Percentiles rank a stretch among this genome's conserved stretches.
Evolutionary conservation across 2,888 invertebrate genomes (phyloP).

Genomic region (Antheraea yamamai): DNA sequence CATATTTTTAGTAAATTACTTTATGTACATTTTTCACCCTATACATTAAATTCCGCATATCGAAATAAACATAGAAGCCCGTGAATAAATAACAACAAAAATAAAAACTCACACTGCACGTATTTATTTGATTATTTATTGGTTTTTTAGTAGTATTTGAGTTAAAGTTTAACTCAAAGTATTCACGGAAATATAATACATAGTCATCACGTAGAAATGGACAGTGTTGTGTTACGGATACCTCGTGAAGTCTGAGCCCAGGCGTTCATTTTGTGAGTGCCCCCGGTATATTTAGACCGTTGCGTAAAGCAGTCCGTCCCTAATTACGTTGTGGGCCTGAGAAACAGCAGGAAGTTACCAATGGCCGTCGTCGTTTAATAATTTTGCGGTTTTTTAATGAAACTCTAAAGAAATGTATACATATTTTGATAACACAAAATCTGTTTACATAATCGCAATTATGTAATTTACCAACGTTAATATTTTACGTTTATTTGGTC

Average conservation of each 20-base stretch:
- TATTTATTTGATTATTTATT: too few species aligned
- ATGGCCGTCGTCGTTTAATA: slow-evolving; percentile 10
- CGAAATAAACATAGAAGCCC: too few species aligned
- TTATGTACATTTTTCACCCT: too few species aligned
- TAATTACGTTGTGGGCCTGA: slow-evolving; percentile 70
- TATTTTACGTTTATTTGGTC: background rate
- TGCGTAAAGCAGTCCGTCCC: slow-evolving; percentile 68
- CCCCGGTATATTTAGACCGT: slow-evolving; percentile 65
- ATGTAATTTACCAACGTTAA: background rate
- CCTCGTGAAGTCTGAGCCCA: slow-evolving; percentile 6
- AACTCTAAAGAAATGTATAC: background rate
- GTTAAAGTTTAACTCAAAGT: too few species aligned
- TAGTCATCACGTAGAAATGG: background rate
- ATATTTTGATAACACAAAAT: background rate
- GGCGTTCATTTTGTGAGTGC: slow-evolving; percentile 50
- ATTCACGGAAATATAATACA: background rate
- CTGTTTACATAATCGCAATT: background rate
- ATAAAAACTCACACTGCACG: too few species aligned
- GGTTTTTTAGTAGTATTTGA: too few species aligned
- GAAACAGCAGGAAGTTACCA: slow-evolving; percentile 40
- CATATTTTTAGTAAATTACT: too few species aligned
- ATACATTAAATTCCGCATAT: too few species aligned
- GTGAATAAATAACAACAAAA: too few species aligned
- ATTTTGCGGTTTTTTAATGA: slow-evolving; percentile 25
- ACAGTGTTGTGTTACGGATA: slow-evolving; percentile 11